Percentiles rank a stretch among this genome's conserved stretches.
phyloP scores from a whole-genome alignment of 2,113 vertebrate genomes.

The Callipepla squamata region DNA sequence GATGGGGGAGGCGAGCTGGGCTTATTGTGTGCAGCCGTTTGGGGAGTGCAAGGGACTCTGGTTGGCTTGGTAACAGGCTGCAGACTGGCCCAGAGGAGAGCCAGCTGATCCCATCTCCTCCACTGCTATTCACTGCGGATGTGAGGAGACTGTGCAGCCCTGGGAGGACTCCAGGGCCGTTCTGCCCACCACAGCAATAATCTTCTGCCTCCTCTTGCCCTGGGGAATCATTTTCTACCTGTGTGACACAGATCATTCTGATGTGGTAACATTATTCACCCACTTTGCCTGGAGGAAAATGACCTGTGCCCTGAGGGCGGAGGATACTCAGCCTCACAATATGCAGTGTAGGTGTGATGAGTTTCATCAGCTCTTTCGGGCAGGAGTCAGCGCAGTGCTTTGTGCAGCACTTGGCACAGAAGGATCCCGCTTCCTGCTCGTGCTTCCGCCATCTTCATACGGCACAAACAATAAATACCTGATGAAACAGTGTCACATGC shows the following conservation, averaged over 20 bases:
- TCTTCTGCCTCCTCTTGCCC: neutral
- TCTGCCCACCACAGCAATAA: neutral
- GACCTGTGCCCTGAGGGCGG: fast-evolving
- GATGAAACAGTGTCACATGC: neutral
- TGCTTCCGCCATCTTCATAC: neutral
- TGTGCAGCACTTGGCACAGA: neutral
- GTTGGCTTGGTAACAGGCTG: conserved; percentile 61
- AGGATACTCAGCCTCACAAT: neutral
- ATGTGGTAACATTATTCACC: neutral
- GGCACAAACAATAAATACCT: neutral
- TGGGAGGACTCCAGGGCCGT: neutral
- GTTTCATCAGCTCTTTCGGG: neutral
- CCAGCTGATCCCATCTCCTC: neutral
- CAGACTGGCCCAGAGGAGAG: conserved; percentile 34
- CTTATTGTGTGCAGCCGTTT: neutral
- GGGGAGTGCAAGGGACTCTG: neutral
- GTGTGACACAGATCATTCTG: neutral
- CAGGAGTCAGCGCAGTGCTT: fast-evolving
- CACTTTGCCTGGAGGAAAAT: fast-evolving
- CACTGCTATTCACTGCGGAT: fast-evolving
- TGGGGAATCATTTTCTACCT: neutral
- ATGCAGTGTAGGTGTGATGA: neutral
- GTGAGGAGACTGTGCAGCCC: neutral
- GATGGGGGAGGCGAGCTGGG: fast-evolving
- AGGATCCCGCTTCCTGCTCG: neutral